phyloP scores from a whole-genome alignment of 2,113 vertebrate species.

The Gorsachius goisagi region DNA sequence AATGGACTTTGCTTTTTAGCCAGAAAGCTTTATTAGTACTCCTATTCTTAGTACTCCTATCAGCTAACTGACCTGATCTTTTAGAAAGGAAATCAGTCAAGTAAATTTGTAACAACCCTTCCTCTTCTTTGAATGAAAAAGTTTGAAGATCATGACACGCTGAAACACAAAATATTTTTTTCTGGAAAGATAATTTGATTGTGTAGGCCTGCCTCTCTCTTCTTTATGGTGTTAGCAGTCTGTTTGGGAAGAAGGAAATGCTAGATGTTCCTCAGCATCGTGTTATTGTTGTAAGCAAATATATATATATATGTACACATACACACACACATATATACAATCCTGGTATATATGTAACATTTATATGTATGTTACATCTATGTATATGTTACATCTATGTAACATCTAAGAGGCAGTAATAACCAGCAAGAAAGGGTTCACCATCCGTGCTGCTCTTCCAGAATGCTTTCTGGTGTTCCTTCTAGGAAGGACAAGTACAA shows the following conservation, averaged over 20 bases:
- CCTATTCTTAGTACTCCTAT: not conserved
- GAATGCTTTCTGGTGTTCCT: not conserved
- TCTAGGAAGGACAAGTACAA: not conserved
- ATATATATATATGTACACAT: too few relatives aligned
- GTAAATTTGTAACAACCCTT: not conserved
- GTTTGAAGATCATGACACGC: fast-evolving
- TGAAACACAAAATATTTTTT: not conserved
- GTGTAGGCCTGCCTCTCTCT: not conserved
- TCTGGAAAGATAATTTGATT: not conserved
- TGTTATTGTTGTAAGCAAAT: not conserved
- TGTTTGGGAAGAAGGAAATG: not conserved
- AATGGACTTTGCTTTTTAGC: not conserved
- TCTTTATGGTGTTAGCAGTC: not conserved
- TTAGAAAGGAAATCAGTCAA: not conserved
- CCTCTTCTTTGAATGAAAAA: not conserved
- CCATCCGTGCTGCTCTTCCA: not conserved
- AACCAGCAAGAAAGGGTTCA: not conserved
- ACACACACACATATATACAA: too few relatives aligned
- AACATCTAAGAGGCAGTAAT: not conserved
- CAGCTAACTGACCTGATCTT: not conserved
- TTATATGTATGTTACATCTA: too few relatives aligned
- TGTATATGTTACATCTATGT: too few relatives aligned
- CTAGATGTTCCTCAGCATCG: not conserved
- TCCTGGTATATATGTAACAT: not conserved
- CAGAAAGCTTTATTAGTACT: not conserved